Base-by-base conservation (phyloP, 1,140 invertebrate genomes). In the Drosophila pandora region DNA sequence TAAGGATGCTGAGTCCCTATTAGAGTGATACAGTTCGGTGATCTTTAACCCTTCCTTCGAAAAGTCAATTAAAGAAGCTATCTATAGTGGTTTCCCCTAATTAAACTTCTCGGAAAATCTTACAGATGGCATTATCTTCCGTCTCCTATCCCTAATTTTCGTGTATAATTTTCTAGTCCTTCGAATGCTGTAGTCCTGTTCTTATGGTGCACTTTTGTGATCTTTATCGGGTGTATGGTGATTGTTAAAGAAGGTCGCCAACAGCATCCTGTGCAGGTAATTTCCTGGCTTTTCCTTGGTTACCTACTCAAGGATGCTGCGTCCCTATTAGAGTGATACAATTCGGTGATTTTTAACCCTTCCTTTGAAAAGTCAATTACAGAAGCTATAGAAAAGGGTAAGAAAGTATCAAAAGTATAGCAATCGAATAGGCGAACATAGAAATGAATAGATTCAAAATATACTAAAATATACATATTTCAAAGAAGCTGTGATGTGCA, bases 371-470 rank as follows among this genome's bases (percentile, higher is more conserved):
- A 13, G 39, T 17, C 5, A 3, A 43, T 7, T 3, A 9, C 0
- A 43, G 17, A 0, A 23, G 8, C 25, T 7, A 28, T 28, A 28
- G 25, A 6, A 56, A 56, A 49, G 53, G 23, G 32, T 64, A 49
- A 28, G 49, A 17, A 22, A 41, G 23, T 10, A 13, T 45, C 8
- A 10, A 59, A 71, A 53, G 30, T 75, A 49, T 75, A 58, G 48
- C 71, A 75, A 37, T 65, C 10, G 41, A 75, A 49, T 49, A 74
- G 54, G 54, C 1, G 9, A 48, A 49, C 70, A 74, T 50, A 1
- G 50, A 23, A 12, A 7, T 9, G 12, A 52, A 34, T 8, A 5
- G 2, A 50, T 21, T 2, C 34, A 7, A 3, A 25, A 34, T 28
- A 6, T 28, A 28, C 25, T 6, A 28, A 28, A 28, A 7, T 28